Evolutionary conservation across 2,888 invertebrate genomes (phyloP).

Genomic region (Hemaris fuciformis): DNA sequence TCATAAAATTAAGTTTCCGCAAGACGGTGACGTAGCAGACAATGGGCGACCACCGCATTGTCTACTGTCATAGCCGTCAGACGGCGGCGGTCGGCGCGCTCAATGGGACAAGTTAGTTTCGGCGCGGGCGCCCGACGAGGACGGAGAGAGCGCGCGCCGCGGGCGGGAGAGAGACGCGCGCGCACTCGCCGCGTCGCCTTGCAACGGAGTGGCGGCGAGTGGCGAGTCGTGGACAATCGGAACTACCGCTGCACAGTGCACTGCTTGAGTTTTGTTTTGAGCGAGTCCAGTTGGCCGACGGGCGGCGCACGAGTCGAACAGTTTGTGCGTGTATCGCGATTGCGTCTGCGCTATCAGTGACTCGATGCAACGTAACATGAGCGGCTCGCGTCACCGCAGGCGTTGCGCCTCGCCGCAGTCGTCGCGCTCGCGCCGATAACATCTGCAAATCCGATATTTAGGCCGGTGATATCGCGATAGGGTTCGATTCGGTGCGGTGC

Average conservation of each 20-base stretch:
- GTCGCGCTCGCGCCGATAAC: slow-evolving; percentile 62
- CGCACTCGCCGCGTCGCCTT: slow-evolving; percentile 31
- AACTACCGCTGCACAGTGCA: slow-evolving; percentile 73
- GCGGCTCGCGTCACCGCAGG: slow-evolving; percentile 62
- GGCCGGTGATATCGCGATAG: slow-evolving; percentile 67
- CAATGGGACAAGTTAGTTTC: slow-evolving; percentile 73
- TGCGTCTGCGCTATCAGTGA: slow-evolving; percentile 19
- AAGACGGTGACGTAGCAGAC: slow-evolving; percentile 58
- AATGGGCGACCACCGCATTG: slow-evolving; percentile 63
- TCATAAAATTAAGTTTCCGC: slow-evolving; percentile 56
- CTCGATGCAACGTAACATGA: slow-evolving; percentile 52
- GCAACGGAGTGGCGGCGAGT: neutral
- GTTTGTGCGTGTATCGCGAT: slow-evolving; percentile 36
- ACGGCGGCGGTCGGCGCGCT: slow-evolving; percentile 52
- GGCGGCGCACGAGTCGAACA: slow-evolving; percentile 63
- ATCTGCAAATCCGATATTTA: slow-evolving; percentile 74
- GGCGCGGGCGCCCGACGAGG: slow-evolving; percentile 47
- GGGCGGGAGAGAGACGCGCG: slow-evolving; percentile 41
- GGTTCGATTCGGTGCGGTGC: slow-evolving; percentile 59
- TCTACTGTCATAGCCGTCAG: slow-evolving; percentile 63
- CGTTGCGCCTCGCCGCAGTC: slow-evolving; percentile 59
- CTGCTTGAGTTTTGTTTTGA: slow-evolving; percentile 71
- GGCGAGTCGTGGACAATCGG: slow-evolving; percentile 57
- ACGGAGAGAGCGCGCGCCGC: slow-evolving; percentile 34
- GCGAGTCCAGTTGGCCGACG: slow-evolving; percentile 64